Evolutionary conservation across 2,797 vertebrate genomes (phyloP), one percentile per base, ranked within the genome.

Genomic region (Hydrolagus colliei): DNA sequence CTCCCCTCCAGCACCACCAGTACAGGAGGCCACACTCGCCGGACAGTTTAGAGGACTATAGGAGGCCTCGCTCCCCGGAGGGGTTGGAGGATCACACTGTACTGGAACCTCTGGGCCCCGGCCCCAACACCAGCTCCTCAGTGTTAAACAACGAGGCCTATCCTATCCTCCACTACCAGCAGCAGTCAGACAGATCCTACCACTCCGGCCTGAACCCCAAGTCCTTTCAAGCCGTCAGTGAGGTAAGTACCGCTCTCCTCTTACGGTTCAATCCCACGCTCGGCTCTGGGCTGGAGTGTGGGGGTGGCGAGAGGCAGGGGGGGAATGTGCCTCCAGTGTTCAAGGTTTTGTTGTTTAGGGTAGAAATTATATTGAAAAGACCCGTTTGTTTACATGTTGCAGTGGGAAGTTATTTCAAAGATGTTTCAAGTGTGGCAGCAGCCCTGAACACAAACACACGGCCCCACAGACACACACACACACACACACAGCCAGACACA

Each of bases 91-190:
- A 61, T 8, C 52, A 77, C 61, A 16, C 75, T 27, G 27, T 27
- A 61, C 10, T 77, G 75, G 75, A 77, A 77, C 52, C 74, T 76
- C 18, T 77, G n/a, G 52, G 75, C 1, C 75, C 52, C 75, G n/a
- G 75, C 52, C 41, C 75, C 20, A 77, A 77, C 75, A 16, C 75
- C 20, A 77, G 61, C 75, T 77, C 75, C 7, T 11, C 75, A 77
- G 11, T 77, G 41, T 61, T 77, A 22, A 1, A 41, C 41, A n/a
- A 12, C 35, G 61, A 77, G 61, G n/a, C 52, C 0, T 77, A 61
- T 61, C 52, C 75, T 20, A 59, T 52, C 9, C 75, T 59, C 18
- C 75, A 77, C 20, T 77, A 77, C 18, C 75, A 61, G 18, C 75
- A 77, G 75, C 41, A 77, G 75, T 20, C 75, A 77, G 52, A 77